Evolutionary conservation across 2,113 vertebrate species (phyloP).

Genomic region (Petaurus breviceps): DNA sequence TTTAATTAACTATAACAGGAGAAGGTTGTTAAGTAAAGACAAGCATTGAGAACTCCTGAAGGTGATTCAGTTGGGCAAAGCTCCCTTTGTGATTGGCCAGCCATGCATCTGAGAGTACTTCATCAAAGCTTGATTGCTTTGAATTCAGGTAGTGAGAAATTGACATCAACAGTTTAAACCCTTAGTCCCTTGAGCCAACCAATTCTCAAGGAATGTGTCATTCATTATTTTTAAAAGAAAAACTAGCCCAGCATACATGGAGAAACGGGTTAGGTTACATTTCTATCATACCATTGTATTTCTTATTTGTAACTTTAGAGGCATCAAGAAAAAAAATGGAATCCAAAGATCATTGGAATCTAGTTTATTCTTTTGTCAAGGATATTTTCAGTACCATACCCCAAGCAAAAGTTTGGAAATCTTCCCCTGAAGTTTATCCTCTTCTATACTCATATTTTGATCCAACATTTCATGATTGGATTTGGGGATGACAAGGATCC

Average conservation of each 20-base stretch:
- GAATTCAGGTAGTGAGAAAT: background rate
- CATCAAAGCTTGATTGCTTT: background rate
- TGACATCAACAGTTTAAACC: background rate
- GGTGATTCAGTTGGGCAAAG: background rate
- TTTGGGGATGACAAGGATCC: conserved; percentile 1
- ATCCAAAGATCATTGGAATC: background rate
- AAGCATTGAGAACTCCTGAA: background rate
- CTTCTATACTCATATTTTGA: conserved; percentile 1
- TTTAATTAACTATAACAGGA: background rate
- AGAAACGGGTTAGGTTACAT: background rate
- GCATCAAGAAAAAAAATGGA: background rate
- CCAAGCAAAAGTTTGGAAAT: conserved; percentile 4
- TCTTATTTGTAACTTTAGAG: background rate
- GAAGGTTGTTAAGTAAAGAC: background rate
- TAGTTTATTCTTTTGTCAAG: background rate
- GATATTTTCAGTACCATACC: background rate
- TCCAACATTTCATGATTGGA: conserved; percentile 30
- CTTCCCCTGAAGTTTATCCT: conserved; percentile 34
- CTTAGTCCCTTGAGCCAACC: background rate
- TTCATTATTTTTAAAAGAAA: background rate
- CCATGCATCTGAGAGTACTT: background rate
- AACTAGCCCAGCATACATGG: background rate
- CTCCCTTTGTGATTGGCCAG: background rate
- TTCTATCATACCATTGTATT: background rate
- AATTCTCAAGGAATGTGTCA: background rate